Conservation (phyloP, 2,797 vertebrate genomes). For the Arnoldichthys spilopterus region DNA sequence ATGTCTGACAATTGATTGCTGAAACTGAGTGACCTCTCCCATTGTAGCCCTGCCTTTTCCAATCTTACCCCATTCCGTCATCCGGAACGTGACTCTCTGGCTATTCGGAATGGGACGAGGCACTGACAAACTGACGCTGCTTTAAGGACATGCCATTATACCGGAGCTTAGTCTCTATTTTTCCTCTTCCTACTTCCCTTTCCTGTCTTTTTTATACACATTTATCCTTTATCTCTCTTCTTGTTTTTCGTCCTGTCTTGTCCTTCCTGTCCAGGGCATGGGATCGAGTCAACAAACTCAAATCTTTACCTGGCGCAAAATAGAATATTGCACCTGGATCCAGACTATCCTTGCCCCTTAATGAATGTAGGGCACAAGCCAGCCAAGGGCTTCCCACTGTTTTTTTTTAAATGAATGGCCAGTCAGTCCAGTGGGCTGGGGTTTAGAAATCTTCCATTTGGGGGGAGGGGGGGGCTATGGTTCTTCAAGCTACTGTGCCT, state of each 20-base stretch:
- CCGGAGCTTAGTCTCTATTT: slow-evolving; percentile 48
- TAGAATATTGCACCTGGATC: slow-evolving; percentile 63
- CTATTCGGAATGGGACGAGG: slow-evolving; percentile 58
- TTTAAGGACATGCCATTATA: slow-evolving; percentile 61
- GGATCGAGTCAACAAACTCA: slow-evolving; percentile 50
- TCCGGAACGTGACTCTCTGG: slow-evolving; percentile 57
- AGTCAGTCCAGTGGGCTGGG: slow-evolving; percentile 54
- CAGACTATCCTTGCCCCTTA: slow-evolving; percentile 63
- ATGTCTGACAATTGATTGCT: slow-evolving; percentile 6
- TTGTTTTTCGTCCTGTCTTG: slow-evolving; percentile 29
- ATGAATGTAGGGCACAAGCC: slow-evolving; percentile 78
- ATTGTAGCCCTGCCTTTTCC: slow-evolving; percentile 10
- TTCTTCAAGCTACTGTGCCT: slow-evolving; percentile 55
- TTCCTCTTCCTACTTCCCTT: slow-evolving; percentile 61
- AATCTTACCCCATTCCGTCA: background rate
- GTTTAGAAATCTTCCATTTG: slow-evolving; percentile 62
- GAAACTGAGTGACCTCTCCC: slow-evolving; percentile 16
- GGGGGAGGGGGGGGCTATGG: slow-evolving; percentile 30
- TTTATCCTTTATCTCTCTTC: slow-evolving; percentile 63
- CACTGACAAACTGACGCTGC: slow-evolving; percentile 69
- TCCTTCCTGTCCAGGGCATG: slow-evolving; percentile 4
- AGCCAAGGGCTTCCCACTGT: slow-evolving; percentile 60
- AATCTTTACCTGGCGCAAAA: slow-evolving; percentile 55
- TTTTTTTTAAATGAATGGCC: slow-evolving; percentile 52
- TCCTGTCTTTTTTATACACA: slow-evolving; percentile 58